Evolutionary conservation across 2,113 vertebrate species (phyloP).

Genomic region (Anoura caudifer): DNA sequence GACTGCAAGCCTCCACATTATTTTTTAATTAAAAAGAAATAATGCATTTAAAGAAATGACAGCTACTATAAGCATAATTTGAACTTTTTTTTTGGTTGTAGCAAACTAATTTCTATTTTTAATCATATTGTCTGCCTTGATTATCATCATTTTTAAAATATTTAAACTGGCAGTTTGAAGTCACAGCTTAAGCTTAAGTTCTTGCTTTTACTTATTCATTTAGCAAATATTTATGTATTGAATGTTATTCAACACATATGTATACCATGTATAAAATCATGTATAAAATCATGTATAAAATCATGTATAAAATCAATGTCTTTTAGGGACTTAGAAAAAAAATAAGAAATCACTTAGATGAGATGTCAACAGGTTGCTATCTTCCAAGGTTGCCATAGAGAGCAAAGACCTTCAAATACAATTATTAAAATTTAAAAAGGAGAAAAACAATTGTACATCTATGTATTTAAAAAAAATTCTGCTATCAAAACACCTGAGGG

Average conservation of each 20-base stretch:
- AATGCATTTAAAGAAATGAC: background rate
- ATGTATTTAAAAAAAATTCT: background rate
- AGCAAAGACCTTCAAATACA: constrained; percentile 3
- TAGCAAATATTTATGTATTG: too few relatives aligned
- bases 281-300: background rate
- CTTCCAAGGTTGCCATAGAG: background rate
- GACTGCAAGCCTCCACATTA: background rate
- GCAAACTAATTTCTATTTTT: constrained; percentile 20
- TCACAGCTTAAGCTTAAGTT: background rate
- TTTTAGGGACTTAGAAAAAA: background rate
- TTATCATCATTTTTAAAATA: background rate
- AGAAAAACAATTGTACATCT: too few relatives aligned
- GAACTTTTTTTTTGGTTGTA: background rate
- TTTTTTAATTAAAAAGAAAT: constrained; percentile 33
- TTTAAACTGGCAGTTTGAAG: background rate
- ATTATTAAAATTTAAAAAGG: background rate
- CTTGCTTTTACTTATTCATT: background rate
- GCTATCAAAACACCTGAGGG: background rate
- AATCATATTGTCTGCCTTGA: background rate
- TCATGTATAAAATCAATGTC: background rate
- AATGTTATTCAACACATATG: too few relatives aligned
- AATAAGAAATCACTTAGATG: background rate
- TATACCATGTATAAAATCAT: background rate
- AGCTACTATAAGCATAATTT: constrained; percentile 17
- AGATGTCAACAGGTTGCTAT: background rate